These are phyloP conservation scores for Musca vetustissima DNA, from an alignment of 1,140 invertebrate genomes.

Conservation along the genomic window DNA sequence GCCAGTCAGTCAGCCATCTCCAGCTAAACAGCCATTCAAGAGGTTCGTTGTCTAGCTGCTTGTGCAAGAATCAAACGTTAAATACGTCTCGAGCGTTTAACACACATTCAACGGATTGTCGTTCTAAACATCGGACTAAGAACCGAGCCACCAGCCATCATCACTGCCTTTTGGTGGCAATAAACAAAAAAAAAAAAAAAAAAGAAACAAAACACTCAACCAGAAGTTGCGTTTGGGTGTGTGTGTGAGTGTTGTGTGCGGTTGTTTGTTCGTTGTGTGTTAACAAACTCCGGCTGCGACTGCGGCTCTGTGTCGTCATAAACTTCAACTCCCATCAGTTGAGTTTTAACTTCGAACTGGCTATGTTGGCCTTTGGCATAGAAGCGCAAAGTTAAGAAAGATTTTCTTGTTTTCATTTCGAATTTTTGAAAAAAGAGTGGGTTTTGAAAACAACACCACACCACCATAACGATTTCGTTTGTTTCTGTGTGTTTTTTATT, in stretches of 20 bases:
- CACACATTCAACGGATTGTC: conserved; percentile 7
- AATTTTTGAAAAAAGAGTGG: too few relatives aligned
- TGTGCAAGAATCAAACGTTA: conserved; percentile 7
- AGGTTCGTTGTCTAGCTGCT: too few relatives aligned
- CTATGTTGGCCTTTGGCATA: background rate
- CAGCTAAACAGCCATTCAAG: too few relatives aligned
- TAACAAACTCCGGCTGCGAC: conserved; percentile 3
- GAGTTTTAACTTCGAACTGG: conserved; percentile 20
- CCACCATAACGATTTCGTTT: too few relatives aligned
- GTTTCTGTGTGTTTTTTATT: too few relatives aligned
- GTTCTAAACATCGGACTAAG: too few relatives aligned
- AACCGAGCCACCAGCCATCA: background rate
- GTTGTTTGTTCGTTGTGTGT: background rate
- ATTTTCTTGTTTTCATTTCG: too few relatives aligned
- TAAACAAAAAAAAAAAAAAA: background rate
- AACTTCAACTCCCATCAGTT: conserved; percentile 18
- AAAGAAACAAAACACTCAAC: background rate
- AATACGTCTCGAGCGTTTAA: conserved; percentile 7
- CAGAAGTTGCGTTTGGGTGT: background rate
- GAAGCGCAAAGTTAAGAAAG: background rate
- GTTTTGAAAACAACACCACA: too few relatives aligned
- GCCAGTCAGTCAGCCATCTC: too few relatives aligned
- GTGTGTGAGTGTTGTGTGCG: conserved; percentile 3
- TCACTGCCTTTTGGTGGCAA: background rate
- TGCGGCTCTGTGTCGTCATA: background rate